Conservation (phyloP, 2,113 vertebrate species). For the Mobula birostris region DNA sequence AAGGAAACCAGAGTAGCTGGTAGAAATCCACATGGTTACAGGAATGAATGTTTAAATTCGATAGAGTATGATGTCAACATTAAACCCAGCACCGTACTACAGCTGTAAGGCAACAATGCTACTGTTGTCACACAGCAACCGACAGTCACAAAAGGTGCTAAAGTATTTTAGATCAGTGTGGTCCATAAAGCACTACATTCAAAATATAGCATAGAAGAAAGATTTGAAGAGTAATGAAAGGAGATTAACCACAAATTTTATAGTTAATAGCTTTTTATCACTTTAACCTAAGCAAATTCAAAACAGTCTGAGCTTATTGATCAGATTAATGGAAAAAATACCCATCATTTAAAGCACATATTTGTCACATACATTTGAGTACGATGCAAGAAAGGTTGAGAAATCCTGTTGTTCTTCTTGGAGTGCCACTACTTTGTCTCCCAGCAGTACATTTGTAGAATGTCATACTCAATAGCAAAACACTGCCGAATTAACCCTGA, state of each 20-base stretch:
- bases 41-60: too few relatives aligned
- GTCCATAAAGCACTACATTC: background rate
- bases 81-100: too few relatives aligned
- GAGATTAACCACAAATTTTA: background rate
- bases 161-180: background rate
- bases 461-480: background rate
- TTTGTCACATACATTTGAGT: background rate
- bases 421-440: background rate
- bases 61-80: too few relatives aligned
- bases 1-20: too few relatives aligned
- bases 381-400: conserved; percentile 16
- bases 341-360: background rate
- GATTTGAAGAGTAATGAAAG: background rate
- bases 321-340: background rate
- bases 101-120: too few relatives aligned
- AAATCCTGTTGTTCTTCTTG: conserved; percentile 13
- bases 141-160: background rate
- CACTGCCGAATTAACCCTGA: background rate
- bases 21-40: too few relatives aligned
- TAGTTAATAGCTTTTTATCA: background rate
- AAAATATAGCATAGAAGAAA: background rate
- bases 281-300: background rate
- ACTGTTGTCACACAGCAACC: background rate
- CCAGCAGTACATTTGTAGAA: background rate
- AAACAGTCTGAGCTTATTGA: background rate